phyloP scores from a whole-genome alignment of 2,113 vertebrate species.

The Isichthys henryi region DNA sequence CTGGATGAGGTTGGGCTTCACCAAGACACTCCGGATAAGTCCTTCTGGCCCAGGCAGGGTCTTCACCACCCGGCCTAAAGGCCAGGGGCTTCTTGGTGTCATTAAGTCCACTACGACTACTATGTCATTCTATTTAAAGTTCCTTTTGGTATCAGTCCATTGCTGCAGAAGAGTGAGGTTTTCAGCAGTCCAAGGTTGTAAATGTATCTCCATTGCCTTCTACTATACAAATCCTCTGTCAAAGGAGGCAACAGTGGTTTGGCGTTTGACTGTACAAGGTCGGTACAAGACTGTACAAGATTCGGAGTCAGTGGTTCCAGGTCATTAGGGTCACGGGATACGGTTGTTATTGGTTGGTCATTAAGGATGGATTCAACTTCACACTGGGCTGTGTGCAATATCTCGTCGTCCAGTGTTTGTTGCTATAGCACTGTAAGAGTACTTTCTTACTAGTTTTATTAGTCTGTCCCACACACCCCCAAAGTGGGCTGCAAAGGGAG shows the following conservation, averaged over 20 bases:
- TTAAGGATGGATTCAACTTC: background rate
- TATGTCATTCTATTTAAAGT: too few species aligned
- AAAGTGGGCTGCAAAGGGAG: background rate
- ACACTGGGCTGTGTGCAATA: background rate
- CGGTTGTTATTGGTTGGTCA: background rate
- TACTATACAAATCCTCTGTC: background rate
- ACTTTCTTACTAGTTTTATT: background rate
- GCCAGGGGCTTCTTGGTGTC: too few species aligned
- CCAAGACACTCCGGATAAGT: too few species aligned
- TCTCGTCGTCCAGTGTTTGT: background rate
- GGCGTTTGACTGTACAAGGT: background rate
- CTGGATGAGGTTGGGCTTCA: too few species aligned
- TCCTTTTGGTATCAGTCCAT: too few species aligned
- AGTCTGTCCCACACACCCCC: background rate
- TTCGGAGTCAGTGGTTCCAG: background rate
- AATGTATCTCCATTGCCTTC: background rate
- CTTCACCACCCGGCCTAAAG: too few species aligned
- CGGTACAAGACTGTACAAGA: too few species aligned
- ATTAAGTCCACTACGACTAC: too few species aligned
- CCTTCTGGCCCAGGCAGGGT: too few species aligned
- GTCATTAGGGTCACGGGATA: background rate
- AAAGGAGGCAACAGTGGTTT: background rate
- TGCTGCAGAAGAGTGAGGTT: background rate
- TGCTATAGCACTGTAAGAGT: background rate
- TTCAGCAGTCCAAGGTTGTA: background rate